Conservation (phyloP, 2,113 vertebrate genomes). For the Phocoena phocoena region DNA sequence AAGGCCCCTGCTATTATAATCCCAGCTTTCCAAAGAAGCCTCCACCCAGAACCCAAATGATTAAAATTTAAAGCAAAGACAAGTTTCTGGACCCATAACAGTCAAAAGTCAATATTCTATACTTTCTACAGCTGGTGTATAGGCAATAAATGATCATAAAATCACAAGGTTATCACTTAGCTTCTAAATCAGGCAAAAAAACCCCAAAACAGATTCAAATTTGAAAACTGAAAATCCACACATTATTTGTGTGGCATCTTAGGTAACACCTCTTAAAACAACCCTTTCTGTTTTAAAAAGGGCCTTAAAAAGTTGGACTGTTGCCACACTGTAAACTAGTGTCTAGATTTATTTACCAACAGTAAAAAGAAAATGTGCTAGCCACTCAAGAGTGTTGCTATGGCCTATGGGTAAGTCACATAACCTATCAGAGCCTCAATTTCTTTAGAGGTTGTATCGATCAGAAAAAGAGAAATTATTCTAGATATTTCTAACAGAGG, state of each 20-base stretch:
- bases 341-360: not conserved
- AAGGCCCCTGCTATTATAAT: not conserved
- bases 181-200: not conserved
- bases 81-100: not conserved
- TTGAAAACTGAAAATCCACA: not conserved
- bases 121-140: not conserved
- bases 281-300: not conserved
- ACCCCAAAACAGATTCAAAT: not conserved
- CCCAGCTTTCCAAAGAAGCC: not conserved
- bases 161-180: not conserved
- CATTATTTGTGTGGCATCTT: not conserved
- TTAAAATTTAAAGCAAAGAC: not conserved
- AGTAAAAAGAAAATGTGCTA: not conserved
- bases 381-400: not conserved
- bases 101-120: not conserved
- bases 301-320: not conserved
- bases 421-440: not conserved
- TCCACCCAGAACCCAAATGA: not conserved
- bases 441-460: not conserved
- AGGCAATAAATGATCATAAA: not conserved
- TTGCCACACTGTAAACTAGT: not conserved
- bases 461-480: constrained; percentile 9
- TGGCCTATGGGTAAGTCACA: not conserved
- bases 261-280: not conserved
- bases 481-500: not conserved